A percentile compares a stretch with the other conserved stretches of the same genome.
phyloP scores from a whole-genome alignment of 30 jellyfish, hydroid and myxozoan species.

The Morbakka virulenta region DNA sequence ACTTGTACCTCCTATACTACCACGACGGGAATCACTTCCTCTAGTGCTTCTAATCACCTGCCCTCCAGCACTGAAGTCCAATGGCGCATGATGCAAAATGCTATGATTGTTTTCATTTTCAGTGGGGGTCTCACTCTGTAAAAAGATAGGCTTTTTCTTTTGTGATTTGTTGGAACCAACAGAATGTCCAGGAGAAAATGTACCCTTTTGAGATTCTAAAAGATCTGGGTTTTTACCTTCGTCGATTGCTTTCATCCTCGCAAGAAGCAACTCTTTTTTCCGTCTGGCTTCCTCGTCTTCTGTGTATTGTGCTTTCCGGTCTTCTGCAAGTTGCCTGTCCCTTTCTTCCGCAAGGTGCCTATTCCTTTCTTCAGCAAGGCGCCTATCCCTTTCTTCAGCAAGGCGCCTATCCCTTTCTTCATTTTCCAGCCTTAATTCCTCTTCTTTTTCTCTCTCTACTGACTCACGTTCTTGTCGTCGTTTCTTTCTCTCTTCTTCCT shows the following conservation, averaged over 20 bases:
- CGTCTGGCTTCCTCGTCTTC: slow-evolving; percentile 32
- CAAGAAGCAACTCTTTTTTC: slow-evolving; percentile 68
- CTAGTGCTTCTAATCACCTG: background rate
- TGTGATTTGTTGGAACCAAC: background rate
- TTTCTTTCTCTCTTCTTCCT: slow-evolving; percentile 15
- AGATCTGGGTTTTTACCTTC: slow-evolving; percentile 33
- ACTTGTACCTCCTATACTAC: slow-evolving; percentile 27
- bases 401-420: background rate
- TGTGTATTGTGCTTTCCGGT: background rate
- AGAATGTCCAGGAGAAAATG: background rate
- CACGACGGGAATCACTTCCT: slow-evolving; percentile 31
- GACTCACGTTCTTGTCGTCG: slow-evolving; percentile 5
- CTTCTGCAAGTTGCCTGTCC: background rate
- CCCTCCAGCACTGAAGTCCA: slow-evolving; percentile 37
- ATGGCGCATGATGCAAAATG: slow-evolving; percentile 46
- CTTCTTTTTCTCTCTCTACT: background rate
- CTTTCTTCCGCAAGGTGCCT: slow-evolving; percentile 9
- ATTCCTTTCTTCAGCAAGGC: background rate
- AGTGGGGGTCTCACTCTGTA: slow-evolving; percentile 22
- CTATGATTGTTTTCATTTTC: slow-evolving; percentile 21
- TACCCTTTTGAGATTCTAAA: background rate
- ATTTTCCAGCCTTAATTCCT: background rate
- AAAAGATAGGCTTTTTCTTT: slow-evolving; percentile 68
- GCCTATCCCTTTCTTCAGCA: slow-evolving; percentile 23
- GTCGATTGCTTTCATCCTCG: slow-evolving; percentile 81